Conservation (phyloP, 2,888 invertebrate genomes). For the Horisme vitalbata region DNA sequence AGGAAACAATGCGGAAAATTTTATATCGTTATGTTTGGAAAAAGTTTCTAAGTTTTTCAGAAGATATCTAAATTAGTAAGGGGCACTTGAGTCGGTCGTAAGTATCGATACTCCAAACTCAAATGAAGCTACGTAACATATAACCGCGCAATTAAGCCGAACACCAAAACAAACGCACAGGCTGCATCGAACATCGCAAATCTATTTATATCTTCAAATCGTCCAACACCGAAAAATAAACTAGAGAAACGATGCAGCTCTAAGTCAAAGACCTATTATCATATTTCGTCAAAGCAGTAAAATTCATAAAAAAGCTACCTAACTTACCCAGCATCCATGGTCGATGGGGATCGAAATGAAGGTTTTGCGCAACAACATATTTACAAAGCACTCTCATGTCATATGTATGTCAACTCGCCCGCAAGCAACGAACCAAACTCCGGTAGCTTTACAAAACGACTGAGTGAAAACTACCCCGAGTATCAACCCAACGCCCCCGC, state of each 20-base stretch:
- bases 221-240: constrained; percentile 4
- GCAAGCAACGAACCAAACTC: constrained; percentile 1
- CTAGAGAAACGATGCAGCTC: neutral
- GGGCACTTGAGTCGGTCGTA: too few relatives aligned
- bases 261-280: too few relatives aligned
- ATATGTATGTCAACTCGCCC: neutral
- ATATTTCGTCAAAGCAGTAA: too few relatives aligned
- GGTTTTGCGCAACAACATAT: neutral
- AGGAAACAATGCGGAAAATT: too few relatives aligned
- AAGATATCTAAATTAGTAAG: too few relatives aligned
- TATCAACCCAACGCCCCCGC: neutral
- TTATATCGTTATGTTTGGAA: too few relatives aligned
- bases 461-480: neutral
- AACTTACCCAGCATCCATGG: constrained; percentile 6
- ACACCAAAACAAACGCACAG: neutral
- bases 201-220: neutral
- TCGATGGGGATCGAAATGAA: neutral
- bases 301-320: neutral
- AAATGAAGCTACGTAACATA: too few relatives aligned
- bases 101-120: too few relatives aligned
- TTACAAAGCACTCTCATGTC: constrained; percentile 3
- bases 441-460: neutral
- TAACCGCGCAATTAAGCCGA: too few relatives aligned
- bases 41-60: too few relatives aligned
- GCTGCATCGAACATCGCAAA: neutral